These are phyloP conservation scores for Panagrolaimus sp. DNA, from an alignment of 1,140 invertebrate species.

Conservation along the genomic window DNA sequence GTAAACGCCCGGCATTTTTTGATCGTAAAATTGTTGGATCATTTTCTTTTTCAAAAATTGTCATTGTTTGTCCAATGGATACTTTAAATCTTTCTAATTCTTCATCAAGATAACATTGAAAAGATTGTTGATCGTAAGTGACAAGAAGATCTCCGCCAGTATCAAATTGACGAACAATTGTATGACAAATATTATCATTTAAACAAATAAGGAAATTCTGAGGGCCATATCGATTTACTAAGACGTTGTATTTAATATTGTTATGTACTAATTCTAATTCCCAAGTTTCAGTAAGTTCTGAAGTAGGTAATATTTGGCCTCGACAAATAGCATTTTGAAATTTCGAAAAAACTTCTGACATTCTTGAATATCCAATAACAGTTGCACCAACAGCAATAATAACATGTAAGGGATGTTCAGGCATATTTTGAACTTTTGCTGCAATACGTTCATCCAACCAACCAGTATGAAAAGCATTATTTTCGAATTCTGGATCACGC, in stretches of 20 bases:
- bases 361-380: conserved; percentile 82
- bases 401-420: conserved; percentile 88
- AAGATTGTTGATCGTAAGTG: conserved; percentile 83
- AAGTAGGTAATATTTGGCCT: conserved; percentile 88
- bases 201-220: conserved; percentile 46
- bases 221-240: conserved; percentile 57
- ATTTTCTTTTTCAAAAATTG: conserved; percentile 96
- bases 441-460: conserved; percentile 95
- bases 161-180: conserved; percentile 74
- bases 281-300: conserved; percentile 78
- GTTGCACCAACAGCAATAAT: conserved; percentile 87
- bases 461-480: conserved; percentile 86
- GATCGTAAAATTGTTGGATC: conserved; percentile 88
- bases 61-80: conserved; percentile 93
- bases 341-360: conserved; percentile 71
- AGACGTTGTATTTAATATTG: conserved; percentile 81
- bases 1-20: conserved; percentile 89
- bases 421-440: conserved; percentile 73
- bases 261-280: conserved; percentile 88
- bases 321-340: conserved; percentile 87
- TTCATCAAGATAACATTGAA: conserved; percentile 95
- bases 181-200: conserved; percentile 76
- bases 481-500: conserved; percentile 81
- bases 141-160: conserved; percentile 69
- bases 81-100: conserved; percentile 92